Base-by-base conservation (phyloP, 2,797 vertebrate species). In the Dicrostonyx torquatus region DNA sequence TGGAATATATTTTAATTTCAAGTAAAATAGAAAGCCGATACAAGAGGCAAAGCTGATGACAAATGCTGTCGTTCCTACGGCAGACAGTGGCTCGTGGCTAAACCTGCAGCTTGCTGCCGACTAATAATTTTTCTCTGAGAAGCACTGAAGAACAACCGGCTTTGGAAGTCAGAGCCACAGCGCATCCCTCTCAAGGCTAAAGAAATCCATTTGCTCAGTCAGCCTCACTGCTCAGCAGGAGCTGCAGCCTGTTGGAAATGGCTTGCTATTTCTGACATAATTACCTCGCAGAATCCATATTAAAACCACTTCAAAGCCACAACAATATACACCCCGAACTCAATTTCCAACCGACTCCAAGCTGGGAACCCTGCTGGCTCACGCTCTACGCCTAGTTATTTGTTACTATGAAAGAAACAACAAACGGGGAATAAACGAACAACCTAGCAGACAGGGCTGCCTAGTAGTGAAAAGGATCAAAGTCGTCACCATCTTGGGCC, bases 221-320 rank as follows among this genome's bases (percentile, higher is more conserved):
- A 58, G 75, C 68, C 89, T 83, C 1, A 1, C 1, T 0, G 68
- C 97, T 1, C 97, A 97, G 97, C 95, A 55, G 97, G 97, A 84
- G 53, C 48, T 14, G 78, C 43, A 53, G 94, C 66, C 96, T 94
- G 94, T 22, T 79, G 95, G 93, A 97, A 96, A 93, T 78, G 85
- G 97, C 96, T 78, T 84, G 82, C 17, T 93, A 88, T 93, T 96
- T 84, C 94, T 87, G 82, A 97, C 94, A 92, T 97, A 96, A 97
- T 87, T 97, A 95, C 97, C 95, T 89, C 91, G 94, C 94, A 72
- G 93, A 94, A 94, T 94, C 94, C 89, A 55, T 85, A 96, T 95
- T 96, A 97, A 96, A 97, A 87, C 87, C 85, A 97, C 96, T 97
- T 97, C 96, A 97, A 94, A 97, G 95, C 66, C 93, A 87, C 88